Evolutionary conservation across 2,888 invertebrate genomes (phyloP).

Genomic region (Blera fallax): DNA sequence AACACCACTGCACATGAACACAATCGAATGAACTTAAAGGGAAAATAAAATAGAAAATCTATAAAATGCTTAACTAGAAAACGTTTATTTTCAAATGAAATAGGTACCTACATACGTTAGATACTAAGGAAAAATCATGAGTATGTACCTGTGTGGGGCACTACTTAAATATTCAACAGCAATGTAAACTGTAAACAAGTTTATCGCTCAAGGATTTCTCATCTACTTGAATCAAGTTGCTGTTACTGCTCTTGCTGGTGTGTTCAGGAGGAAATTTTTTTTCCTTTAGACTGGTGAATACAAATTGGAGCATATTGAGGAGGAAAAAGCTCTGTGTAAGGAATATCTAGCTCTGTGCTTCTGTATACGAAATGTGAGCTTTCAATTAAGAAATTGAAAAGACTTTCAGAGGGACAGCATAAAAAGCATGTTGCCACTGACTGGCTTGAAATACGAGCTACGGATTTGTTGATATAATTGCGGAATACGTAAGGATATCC

Average conservation of each 20-base stretch:
- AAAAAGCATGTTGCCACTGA: conserved; percentile 6
- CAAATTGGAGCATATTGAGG: conserved; percentile 39
- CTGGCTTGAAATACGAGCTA: conserved; percentile 46
- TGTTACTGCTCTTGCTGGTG: conserved; percentile 6
- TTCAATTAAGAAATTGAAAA: conserved; percentile 63
- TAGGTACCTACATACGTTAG: neutral
- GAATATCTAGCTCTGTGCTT: neutral
- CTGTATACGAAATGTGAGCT: conserved; percentile 24
- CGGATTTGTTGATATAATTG: conserved; percentile 44
- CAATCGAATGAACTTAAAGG: neutral
- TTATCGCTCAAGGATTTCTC: conserved; percentile 36
- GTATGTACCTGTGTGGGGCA: too few relatives aligned
- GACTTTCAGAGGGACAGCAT: neutral
- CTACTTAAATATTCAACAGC: conserved; percentile 12
- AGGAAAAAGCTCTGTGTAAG: conserved; percentile 34
- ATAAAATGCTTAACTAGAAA: neutral
- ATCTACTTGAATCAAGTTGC: conserved; percentile 31
- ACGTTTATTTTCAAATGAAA: conserved; percentile 15
- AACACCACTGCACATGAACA: neutral
- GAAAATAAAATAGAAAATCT: conserved; percentile 6
- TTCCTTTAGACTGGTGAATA: conserved; percentile 11
- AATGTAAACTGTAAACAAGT: conserved; percentile 16
- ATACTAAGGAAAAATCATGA: neutral
- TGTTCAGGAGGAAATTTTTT: conserved; percentile 39
- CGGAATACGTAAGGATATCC: conserved; percentile 9